Evolutionary conservation across 1,140 invertebrate genomes (phyloP).

Genomic region (Pseudomyrmex dendroicus): DNA sequence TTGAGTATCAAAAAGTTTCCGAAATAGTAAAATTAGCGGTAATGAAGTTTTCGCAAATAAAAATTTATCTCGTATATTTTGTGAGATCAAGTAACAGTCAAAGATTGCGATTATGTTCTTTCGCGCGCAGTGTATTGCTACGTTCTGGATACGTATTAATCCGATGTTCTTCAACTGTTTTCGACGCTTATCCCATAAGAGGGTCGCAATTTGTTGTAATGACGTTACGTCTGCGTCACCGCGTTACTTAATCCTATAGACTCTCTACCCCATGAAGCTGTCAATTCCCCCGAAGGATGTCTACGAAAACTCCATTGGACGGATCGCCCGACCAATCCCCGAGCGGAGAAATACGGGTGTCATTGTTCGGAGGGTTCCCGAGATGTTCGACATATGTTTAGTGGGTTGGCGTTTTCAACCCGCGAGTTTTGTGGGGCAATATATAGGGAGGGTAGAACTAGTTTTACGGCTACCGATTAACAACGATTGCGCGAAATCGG

Average conservation of each 20-base stretch:
- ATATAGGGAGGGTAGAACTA: constrained; percentile 42
- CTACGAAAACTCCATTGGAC: constrained; percentile 71
- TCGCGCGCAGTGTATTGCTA: not conserved
- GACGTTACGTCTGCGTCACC: constrained; percentile 73
- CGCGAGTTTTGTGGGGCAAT: constrained; percentile 34
- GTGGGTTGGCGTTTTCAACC: constrained; percentile 53
- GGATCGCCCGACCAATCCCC: constrained; percentile 71
- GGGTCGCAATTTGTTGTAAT: constrained; percentile 74
- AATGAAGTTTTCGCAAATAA: too few relatives aligned
- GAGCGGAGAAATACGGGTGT: constrained; percentile 69
- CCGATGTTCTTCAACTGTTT: constrained; percentile 28
- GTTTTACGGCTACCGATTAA: not conserved
- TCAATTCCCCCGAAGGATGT: constrained; percentile 50
- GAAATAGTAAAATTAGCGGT: too few relatives aligned
- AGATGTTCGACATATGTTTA: constrained; percentile 79
- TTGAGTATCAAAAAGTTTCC: too few relatives aligned
- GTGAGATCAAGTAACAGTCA: too few relatives aligned
- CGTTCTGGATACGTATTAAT: constrained; percentile 19
- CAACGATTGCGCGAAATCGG: not conserved
- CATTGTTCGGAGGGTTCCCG: constrained; percentile 69
- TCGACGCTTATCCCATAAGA: constrained; percentile 62
- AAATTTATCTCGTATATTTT: too few relatives aligned
- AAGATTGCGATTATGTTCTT: not conserved
- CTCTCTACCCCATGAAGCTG: constrained; percentile 71
- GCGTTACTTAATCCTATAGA: constrained; percentile 67